Base-by-base conservation (phyloP, 2,888 invertebrate genomes). In the Heliconius cydno region DNA sequence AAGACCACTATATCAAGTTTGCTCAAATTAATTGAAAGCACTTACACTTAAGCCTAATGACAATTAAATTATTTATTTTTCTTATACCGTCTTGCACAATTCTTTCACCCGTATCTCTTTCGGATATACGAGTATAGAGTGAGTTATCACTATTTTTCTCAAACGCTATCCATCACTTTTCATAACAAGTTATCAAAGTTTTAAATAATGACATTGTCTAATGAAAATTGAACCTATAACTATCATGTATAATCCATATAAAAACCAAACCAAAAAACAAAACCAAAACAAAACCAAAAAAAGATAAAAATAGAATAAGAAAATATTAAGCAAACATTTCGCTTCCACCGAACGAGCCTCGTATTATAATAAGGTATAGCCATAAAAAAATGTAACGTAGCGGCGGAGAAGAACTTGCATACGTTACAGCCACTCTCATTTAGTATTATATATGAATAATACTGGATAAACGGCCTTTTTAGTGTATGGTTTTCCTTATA, bases 321-420 rank as follows among this genome's bases (percentile, higher is more conserved):
- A 63, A 57, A 52, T 73, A 73, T 57, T 71, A 66, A 63, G 19
- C 10, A 34, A 70, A 63, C 63, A 30, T 13, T 46, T 15, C 10
- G 19, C 65, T n/a, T 66, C 9, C 30, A 41, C 57, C 34, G 72
- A 73, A 73, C 65, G 28, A 22, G 34, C 34, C 73, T 34, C 66
- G 52, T 78, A 73, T 78, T 78, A 73, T 66, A 73, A 78, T 72
- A 78, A 72, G 78, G 30, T 46, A 78, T 66, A 66, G 57, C 25
- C 46, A 52, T 78, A 78, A 66, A 73, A 77, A 71, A 78, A 73
- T 73, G 57, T 78, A 66, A 67, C 46, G 63, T 73, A 38, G 19
- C 74, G 28, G 28, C 46, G 22, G 28, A 78, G 65, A 73, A 78
- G 57, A 78, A 73, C 78, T 65, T 66, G 41, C 74, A 60, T 74